Percentiles rank a stretch among this genome's conserved stretches.
These are phyloP conservation scores for Drosophila atripex DNA, from an alignment of 2,888 invertebrate genomes.

Conservation along the genomic window DNA sequence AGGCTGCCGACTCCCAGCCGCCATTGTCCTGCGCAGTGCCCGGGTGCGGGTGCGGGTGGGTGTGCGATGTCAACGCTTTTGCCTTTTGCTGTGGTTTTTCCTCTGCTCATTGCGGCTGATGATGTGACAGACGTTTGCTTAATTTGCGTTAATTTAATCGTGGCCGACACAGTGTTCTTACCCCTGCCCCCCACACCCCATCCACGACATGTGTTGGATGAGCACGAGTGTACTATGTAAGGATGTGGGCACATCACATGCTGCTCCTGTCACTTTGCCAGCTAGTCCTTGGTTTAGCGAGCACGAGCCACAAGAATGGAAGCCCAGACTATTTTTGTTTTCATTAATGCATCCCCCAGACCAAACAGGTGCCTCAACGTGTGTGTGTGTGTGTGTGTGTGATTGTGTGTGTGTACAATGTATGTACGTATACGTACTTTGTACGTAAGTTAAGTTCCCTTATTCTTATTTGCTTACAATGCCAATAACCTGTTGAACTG, in stretches of 20 bases:
- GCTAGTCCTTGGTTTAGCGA: constrained; percentile 37
- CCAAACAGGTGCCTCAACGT: not conserved
- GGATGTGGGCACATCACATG: constrained; percentile 32
- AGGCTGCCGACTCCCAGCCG: constrained; percentile 41
- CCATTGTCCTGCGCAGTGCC: constrained; percentile 58
- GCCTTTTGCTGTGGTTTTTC: constrained; percentile 60
- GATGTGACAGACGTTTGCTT: constrained; percentile 71
- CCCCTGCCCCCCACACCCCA: not conserved
- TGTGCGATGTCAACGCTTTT: constrained; percentile 59
- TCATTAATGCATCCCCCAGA: constrained; percentile 1
- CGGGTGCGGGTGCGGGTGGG: constrained; percentile 14
- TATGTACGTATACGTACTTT: constrained; percentile 15
- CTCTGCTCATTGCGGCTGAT: constrained; percentile 51
- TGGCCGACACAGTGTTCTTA: constrained; percentile 30
- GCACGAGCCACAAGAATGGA: constrained; percentile 5
- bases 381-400: not conserved
- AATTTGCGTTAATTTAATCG: constrained; percentile 74
- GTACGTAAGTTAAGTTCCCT: constrained; percentile 30
- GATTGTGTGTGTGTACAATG: constrained; percentile 3
- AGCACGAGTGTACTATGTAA: constrained; percentile 7
- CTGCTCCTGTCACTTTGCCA: constrained; percentile 47
- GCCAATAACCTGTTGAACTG: constrained; percentile 70
- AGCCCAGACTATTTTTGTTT: constrained; percentile 2
- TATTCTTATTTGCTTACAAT: constrained; percentile 24
- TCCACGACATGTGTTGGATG: constrained; percentile 4